A percentile compares a stretch with the other conserved stretches of the same genome.
These are phyloP conservation scores for Anguilla obscura DNA, from an alignment of 2,797 vertebrate species.

Conservation along the genomic window DNA sequence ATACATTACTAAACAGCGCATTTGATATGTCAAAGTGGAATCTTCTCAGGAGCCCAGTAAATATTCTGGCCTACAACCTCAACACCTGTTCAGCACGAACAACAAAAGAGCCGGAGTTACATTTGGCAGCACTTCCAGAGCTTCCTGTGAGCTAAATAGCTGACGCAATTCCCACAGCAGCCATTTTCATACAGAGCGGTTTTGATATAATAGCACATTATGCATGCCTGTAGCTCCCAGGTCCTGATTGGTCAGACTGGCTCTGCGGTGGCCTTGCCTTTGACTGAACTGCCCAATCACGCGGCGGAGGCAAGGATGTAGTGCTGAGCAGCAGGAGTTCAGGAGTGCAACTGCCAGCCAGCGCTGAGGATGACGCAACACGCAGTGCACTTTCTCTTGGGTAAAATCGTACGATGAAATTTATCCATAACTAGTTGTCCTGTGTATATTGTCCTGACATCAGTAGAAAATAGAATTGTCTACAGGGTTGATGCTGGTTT, in stretches of 20 bases:
- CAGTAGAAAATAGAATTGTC: neutral
- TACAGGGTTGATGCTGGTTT: neutral
- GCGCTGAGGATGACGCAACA: neutral
- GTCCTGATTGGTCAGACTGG: neutral
- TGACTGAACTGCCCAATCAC: neutral
- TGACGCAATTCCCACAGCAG: neutral
- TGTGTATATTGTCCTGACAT: neutral
- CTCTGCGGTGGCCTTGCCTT: neutral
- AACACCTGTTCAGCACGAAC: neutral
- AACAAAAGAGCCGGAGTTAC: neutral
- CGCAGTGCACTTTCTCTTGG: neutral
- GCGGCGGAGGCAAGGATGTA: neutral
- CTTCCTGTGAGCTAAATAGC: neutral
- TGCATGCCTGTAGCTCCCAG: neutral
- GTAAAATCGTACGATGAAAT: neutral
- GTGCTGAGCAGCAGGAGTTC: neutral
- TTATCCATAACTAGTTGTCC: neutral
- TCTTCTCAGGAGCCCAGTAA: neutral
- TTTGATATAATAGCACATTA: neutral
- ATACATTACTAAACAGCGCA: neutral
- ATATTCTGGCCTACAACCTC: neutral
- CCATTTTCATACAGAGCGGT: neutral
- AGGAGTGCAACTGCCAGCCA: neutral
- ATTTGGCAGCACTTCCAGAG: neutral
- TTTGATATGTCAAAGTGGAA: neutral